These are phyloP conservation scores for Temnothorax nylanderi DNA, from an alignment of 1,140 invertebrate species.

Conservation along the genomic window DNA sequence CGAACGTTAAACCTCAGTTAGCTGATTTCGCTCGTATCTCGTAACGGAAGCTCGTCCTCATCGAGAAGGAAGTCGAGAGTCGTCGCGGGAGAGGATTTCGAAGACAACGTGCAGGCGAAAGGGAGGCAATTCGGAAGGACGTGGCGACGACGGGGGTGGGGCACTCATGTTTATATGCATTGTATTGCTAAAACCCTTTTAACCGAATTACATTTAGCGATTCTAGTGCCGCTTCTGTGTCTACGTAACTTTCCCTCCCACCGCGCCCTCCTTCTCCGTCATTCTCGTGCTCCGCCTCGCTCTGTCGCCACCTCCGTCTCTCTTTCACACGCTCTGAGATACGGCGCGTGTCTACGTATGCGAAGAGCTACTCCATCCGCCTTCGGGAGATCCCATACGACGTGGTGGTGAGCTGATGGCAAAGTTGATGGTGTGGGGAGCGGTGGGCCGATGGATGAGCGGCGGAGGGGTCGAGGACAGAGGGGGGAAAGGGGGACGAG, in stretches of 20 bases:
- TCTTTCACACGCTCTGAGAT: slow-evolving; percentile 39
- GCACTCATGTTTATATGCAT: slow-evolving; percentile 85
- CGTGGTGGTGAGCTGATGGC: slow-evolving; percentile 55
- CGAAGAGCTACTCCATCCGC: slow-evolving; percentile 54
- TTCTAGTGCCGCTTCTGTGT: slow-evolving; percentile 80
- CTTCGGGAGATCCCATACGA: slow-evolving; percentile 46
- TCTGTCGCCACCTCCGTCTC: slow-evolving; percentile 26
- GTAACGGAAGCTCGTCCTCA: slow-evolving; percentile 37
- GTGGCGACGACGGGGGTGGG: slow-evolving; percentile 63
- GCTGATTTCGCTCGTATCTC: slow-evolving; percentile 50
- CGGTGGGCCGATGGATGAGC: slow-evolving; percentile 34
- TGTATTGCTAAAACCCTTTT: slow-evolving; percentile 86
- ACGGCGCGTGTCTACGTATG: slow-evolving; percentile 56
- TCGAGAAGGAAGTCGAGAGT: slow-evolving; percentile 59
- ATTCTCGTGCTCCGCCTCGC: not conserved
- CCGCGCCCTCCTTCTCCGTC: slow-evolving; percentile 1
- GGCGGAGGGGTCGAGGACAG: slow-evolving; percentile 9
- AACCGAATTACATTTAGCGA: slow-evolving; percentile 85
- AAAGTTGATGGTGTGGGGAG: slow-evolving; percentile 31
- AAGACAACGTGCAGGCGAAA: slow-evolving; percentile 56
- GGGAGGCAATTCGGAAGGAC: slow-evolving; percentile 55
- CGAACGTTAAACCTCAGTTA: slow-evolving; percentile 67
- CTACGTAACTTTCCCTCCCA: slow-evolving; percentile 61
- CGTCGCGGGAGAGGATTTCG: slow-evolving; percentile 39
- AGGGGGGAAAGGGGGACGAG: slow-evolving; percentile 48